Percentiles rank a stretch among this genome's conserved stretches.
These are phyloP conservation scores for Carassius carassius DNA, from an alignment of 2,113 vertebrate species.

Conservation along the genomic window DNA sequence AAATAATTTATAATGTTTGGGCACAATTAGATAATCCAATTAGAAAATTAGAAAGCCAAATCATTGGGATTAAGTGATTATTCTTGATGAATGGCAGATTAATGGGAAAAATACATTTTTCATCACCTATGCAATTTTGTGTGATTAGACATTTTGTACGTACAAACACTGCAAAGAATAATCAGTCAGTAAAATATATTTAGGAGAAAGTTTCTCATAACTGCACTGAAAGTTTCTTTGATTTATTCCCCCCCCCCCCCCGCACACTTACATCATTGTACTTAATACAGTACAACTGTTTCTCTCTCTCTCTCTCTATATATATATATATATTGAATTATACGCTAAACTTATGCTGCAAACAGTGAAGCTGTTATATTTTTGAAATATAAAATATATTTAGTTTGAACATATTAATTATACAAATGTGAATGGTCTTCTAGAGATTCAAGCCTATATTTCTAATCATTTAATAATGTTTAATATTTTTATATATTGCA, in stretches of 20 bases:
- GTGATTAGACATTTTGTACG: constrained; percentile 14
- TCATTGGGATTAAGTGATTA: constrained; percentile 43
- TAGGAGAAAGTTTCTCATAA: background rate
- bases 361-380: no score
- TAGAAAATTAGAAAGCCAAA: constrained; percentile 40
- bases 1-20: constrained; percentile 40
- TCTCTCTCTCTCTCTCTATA: no score
- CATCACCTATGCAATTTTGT: constrained; percentile 28
- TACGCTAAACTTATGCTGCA: no score
- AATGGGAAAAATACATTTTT: constrained; percentile 33
- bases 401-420: no score
- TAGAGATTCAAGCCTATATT: no score
- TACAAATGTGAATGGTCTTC: no score
- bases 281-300: no score
- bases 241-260: background rate
- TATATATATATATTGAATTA: no score
- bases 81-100: constrained; percentile 45
- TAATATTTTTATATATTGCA: no score
- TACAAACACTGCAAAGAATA: background rate
- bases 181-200: background rate
- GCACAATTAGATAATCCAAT: constrained; percentile 52
- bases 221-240: background rate
- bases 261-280: background rate
- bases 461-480: no score
- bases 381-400: no score